phyloP scores from a whole-genome alignment of 2,888 invertebrate genomes.

The Eumacrocentrus americanus region DNA sequence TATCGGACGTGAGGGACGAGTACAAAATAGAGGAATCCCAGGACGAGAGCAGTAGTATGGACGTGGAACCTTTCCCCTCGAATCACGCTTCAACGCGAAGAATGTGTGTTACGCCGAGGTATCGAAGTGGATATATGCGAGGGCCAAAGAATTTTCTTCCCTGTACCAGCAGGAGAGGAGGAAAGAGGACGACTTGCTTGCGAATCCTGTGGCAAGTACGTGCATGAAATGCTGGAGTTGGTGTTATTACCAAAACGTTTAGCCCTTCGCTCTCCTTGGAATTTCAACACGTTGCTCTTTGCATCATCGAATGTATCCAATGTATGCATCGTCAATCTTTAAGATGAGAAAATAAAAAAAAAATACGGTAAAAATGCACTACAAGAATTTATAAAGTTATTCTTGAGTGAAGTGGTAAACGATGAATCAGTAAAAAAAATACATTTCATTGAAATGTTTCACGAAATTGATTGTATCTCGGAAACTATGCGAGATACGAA shows the following conservation, averaged over 20 bases:
- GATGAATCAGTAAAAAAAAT: not conserved
- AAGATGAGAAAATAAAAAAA: not conserved
- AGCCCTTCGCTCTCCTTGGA: conserved; percentile 4
- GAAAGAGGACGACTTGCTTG: conserved; percentile 2
- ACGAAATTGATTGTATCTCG: too few relatives aligned
- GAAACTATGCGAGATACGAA: too few relatives aligned
- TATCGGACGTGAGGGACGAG: not conserved
- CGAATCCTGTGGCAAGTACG: conserved; percentile 28
- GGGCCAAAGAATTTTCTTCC: conserved; percentile 11
- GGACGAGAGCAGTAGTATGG: not conserved
- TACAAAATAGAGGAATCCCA: conserved; percentile 3
- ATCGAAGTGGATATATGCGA: conserved; percentile 24
- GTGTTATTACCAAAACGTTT: conserved; percentile 27
- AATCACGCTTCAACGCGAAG: conserved; percentile 18
- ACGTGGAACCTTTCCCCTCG: conserved; percentile 8
- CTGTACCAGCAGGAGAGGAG: not conserved
- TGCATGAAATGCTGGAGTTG: conserved; percentile 32
- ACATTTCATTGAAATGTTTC: too few relatives aligned
- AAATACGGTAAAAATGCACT: too few relatives aligned
- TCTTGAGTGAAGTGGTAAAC: too few relatives aligned
- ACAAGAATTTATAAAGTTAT: too few relatives aligned
- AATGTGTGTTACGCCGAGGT: conserved; percentile 13
- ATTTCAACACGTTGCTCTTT: not conserved
- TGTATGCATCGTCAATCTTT: not conserved
- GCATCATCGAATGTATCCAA: conserved; percentile 1